Conservation (phyloP, 2,888 invertebrate species). For the Leucozona laternaria region DNA sequence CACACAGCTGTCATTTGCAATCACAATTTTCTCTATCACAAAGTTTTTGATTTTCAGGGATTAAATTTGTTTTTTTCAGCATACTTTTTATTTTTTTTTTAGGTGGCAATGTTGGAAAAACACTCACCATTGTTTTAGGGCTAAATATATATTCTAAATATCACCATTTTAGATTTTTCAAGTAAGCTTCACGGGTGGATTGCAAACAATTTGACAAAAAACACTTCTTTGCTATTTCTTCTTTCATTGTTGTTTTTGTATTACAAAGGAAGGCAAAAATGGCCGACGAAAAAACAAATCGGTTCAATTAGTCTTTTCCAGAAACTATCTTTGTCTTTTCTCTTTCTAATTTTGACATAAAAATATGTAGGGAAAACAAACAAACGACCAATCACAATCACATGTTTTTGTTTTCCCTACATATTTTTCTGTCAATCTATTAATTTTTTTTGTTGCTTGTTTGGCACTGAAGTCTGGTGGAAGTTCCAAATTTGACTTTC, state of each 20-base stretch:
- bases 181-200: conserved; percentile 65
- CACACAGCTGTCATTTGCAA: conserved; percentile 75
- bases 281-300: conserved; percentile 65
- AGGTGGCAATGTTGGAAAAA: neutral
- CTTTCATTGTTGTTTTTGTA: conserved; percentile 72
- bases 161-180: conserved; percentile 63
- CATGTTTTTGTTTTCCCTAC: too few species aligned
- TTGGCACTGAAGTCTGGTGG: too few species aligned
- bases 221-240: conserved; percentile 71
- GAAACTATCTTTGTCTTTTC: too few species aligned
- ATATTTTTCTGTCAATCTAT: too few species aligned
- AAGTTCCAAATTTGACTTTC: conserved; percentile 65
- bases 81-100: neutral
- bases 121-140: conserved; percentile 49
- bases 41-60: conserved; percentile 40
- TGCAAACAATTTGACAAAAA: conserved; percentile 75
- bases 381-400: too few species aligned
- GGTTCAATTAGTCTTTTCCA: too few species aligned
- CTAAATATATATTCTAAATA: conserved; percentile 46
- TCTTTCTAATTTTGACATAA: too few species aligned
- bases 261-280: conserved; percentile 58
- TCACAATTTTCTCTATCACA: conserved; percentile 68
- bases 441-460: too few species aligned
- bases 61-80: conserved; percentile 2
- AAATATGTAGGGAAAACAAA: too few species aligned